Percentiles rank a stretch among this genome's conserved stretches.
Conservation (phyloP, 2,113 vertebrate genomes). For the Thomomys bottae region DNA sequence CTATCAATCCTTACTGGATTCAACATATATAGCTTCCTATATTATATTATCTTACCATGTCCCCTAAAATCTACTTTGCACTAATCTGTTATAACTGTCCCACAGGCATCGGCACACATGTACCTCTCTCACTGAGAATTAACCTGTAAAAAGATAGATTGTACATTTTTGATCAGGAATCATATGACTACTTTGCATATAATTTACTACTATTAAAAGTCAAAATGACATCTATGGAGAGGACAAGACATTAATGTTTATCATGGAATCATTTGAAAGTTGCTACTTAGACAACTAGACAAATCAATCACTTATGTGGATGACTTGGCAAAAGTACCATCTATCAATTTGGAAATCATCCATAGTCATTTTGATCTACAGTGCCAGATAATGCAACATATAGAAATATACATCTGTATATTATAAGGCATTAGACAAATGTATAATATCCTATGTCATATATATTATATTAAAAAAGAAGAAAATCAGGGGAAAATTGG, state of each 20-base stretch:
- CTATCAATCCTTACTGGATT: neutral
- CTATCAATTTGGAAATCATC: too few species aligned
- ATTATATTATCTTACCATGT: neutral
- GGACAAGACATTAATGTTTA: neutral
- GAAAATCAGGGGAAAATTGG: too few species aligned
- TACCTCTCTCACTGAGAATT: neutral
- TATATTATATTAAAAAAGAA: too few species aligned
- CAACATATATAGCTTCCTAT: neutral
- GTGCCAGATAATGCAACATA: too few species aligned
- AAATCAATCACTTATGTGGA: too few species aligned
- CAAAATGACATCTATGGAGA: neutral
- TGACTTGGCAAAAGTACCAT: too few species aligned
- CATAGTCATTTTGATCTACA: too few species aligned
- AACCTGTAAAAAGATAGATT: neutral
- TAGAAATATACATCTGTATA: too few species aligned
- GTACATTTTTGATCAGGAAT: neutral
- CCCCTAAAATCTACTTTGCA: too few species aligned
- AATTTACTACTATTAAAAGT: neutral
- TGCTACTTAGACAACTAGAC: too few species aligned
- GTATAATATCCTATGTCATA: too few species aligned
- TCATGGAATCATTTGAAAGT: neutral
- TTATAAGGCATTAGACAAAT: too few species aligned
- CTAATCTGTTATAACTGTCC: fast-evolving
- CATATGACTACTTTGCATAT: neutral
- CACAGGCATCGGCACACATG: neutral